Evolutionary conservation across 1,140 invertebrate species (phyloP), one percentile per base, ranked within the genome.

Genomic region (Tyrophagus putrescentiae): DNA sequence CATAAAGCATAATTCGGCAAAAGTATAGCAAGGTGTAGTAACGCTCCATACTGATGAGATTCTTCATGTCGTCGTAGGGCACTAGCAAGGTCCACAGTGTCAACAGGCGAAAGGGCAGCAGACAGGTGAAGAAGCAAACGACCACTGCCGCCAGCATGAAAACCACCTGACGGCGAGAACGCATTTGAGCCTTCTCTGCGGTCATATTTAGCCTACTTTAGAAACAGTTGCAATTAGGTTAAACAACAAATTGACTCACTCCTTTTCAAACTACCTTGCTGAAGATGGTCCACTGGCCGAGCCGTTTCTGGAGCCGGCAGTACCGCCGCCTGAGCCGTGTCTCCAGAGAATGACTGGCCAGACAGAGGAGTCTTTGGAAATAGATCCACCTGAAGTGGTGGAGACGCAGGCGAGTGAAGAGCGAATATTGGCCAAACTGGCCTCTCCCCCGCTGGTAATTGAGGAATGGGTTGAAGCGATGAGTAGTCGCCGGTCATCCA

Each of bases 61-160:
- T 71, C 62, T 75, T 68, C 62, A 84, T 71, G 52, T 78, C 53
- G 23, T 66, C 62, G 0, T 36, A 21, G 0, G 63, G 50, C 0
- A 58, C 54, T 34, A 87, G 72, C 28, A 91, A 82, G 58, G 90
- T 83, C 83, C 83, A 89, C 36, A 93, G 71, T 0, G 84, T 88
- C 16, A 94, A 75, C 3, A 87, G 79, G 42, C 85, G 78, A 68
- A 93, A 87, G 3, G 90, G 90, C 42, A 93, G 71, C 27, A 94
- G 76, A 68, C 87, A 92, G 28, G 91, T 73, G 70, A 93, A 94
- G 72, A 93, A 94, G 11, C 84, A 84, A n/a, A 84, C 68, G 0
- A 94, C 87, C 0, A 95, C 88, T 1, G 86, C 84, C 4, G 83
- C 85, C 11, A 94, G 73, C 87, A 92, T 93, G 23, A 87, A 68